phyloP scores from a whole-genome alignment of 2,113 vertebrate genomes.

The Phocoena sinus region DNA sequence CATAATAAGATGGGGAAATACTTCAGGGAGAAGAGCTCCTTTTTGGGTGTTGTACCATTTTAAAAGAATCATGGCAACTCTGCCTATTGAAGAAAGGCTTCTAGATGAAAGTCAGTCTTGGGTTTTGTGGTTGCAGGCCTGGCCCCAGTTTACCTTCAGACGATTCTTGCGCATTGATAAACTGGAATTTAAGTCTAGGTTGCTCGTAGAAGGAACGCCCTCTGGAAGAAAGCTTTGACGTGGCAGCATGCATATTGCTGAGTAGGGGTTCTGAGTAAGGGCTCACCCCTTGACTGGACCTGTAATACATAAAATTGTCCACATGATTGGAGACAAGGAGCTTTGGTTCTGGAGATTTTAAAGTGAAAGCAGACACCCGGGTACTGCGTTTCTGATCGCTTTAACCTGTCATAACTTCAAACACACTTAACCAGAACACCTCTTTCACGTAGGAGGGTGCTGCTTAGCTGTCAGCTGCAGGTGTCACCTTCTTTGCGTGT shows the following conservation, averaged over 20 bases:
- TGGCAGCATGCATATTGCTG: rapidly evolving
- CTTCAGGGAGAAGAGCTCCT: background rate
- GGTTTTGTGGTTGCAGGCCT: background rate
- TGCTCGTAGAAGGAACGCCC: background rate
- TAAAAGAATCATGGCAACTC: background rate
- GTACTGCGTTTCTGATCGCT: background rate
- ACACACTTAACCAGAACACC: background rate
- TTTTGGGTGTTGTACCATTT: background rate
- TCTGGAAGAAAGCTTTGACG: background rate
- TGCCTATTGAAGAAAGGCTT: background rate
- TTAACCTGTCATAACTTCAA: background rate
- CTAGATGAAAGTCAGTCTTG: background rate
- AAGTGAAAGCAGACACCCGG: background rate
- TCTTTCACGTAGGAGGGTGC: background rate
- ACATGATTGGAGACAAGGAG: background rate
- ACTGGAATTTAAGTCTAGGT: background rate
- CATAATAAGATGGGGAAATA: background rate
- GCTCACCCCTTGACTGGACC: background rate
- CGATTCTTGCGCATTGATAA: background rate
- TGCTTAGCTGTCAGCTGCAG: background rate
- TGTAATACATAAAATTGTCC: background rate
- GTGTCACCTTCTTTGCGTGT: background rate
- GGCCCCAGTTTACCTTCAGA: background rate
- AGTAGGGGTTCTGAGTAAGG: background rate
- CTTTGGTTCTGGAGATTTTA: background rate